phyloP scores from a whole-genome alignment of 2,113 vertebrate genomes.

The Ceyx melanurus region DNA sequence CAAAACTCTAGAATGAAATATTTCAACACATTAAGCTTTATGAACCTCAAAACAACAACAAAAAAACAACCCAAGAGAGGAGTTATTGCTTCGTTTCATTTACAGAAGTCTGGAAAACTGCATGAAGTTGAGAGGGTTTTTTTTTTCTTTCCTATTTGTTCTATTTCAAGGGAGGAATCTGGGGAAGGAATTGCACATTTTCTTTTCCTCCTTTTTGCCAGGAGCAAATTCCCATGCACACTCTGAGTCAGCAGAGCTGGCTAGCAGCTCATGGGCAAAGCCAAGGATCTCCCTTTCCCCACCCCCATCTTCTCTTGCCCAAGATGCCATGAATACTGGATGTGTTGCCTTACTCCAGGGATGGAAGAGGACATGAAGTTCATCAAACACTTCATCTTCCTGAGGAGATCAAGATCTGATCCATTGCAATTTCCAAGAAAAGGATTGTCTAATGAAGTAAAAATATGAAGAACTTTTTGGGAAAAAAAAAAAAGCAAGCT shows the following conservation, averaged over 20 bases:
- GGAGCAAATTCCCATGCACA: background rate
- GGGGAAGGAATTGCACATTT: background rate
- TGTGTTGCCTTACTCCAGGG: background rate
- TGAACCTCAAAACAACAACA: background rate
- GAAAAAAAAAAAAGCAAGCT: background rate
- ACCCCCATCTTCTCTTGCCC: background rate
- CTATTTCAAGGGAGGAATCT: background rate
- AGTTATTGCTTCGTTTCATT: background rate
- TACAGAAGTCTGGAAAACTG: background rate
- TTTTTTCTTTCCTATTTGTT: background rate
- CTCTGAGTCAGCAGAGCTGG: background rate
- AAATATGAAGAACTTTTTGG: background rate
- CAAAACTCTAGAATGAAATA: background rate
- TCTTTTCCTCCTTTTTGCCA: background rate
- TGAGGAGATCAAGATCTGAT: background rate
- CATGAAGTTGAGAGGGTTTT: background rate
- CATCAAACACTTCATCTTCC: background rate
- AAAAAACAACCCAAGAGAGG: fast-evolving
- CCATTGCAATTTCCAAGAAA: background rate
- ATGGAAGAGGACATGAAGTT: background rate
- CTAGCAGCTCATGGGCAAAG: background rate
- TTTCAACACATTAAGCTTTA: background rate
- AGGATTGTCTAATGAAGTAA: background rate
- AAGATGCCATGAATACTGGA: background rate
- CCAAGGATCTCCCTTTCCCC: background rate